Percentiles rank a stretch among this genome's conserved stretches.
These are phyloP conservation scores for Epirrhoe alternata DNA, from an alignment of 2,888 invertebrate species.

Conservation along the genomic window DNA sequence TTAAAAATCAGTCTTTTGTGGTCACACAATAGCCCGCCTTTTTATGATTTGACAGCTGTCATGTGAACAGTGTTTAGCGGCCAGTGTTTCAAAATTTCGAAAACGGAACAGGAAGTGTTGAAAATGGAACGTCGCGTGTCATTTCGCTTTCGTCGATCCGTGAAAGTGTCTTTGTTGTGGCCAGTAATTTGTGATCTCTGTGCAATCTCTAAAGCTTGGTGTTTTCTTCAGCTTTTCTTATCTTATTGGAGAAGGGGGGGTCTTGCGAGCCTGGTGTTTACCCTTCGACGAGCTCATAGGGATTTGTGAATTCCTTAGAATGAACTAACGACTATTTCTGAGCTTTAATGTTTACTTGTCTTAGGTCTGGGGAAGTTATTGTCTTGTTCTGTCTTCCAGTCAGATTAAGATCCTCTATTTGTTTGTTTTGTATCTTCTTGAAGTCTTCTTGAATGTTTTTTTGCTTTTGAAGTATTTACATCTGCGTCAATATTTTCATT, in stretches of 20 bases:
- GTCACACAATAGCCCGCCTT: slow-evolving; percentile 19
- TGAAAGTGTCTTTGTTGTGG: slow-evolving; percentile 52
- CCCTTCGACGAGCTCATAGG: slow-evolving; percentile 41
- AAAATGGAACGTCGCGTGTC: slow-evolving; percentile 59
- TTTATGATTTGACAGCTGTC: slow-evolving; percentile 31
- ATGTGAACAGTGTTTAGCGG: slow-evolving; percentile 29
- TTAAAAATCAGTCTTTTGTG: slow-evolving; percentile 21
- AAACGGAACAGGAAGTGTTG: slow-evolving; percentile 60
- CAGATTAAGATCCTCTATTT: neutral
- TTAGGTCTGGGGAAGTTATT: slow-evolving; percentile 26
- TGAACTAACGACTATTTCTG: slow-evolving; percentile 41
- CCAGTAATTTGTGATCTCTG: slow-evolving; percentile 49
- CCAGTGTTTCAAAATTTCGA: slow-evolving; percentile 48
- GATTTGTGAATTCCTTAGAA: slow-evolving; percentile 48
- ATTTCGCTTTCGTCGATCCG: slow-evolving; percentile 57
- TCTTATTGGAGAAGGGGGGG: slow-evolving; percentile 26
- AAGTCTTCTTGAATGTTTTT: neutral
- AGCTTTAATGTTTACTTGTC: slow-evolving; percentile 31
- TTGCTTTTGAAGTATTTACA: too few relatives aligned
- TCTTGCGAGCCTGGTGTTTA: slow-evolving; percentile 45
- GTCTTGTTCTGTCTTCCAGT: slow-evolving; percentile 21
- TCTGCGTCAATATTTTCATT: too few relatives aligned
- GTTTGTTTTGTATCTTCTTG: neutral
- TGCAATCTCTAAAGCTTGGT: slow-evolving; percentile 23
- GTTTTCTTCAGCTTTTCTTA: slow-evolving; percentile 27